Evolutionary conservation across 2,113 vertebrate genomes (phyloP).

Genomic region (Tupaia chinensis): DNA sequence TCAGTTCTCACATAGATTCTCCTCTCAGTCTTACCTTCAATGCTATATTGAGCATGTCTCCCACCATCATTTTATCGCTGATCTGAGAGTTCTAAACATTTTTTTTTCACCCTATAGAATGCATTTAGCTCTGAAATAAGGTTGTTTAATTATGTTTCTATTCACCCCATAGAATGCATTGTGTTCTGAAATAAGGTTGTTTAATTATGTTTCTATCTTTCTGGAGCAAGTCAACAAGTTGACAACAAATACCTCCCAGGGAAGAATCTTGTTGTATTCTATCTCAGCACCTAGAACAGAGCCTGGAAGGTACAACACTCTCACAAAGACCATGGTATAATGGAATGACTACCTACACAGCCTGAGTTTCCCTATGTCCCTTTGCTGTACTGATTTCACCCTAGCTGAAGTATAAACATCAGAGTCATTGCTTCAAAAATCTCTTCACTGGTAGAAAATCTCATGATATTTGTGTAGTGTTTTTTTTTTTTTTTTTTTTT

Average conservation of each 20-base stretch:
- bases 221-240: not conserved
- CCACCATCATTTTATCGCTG: not conserved
- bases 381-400: not conserved
- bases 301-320: not conserved
- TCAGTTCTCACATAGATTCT: not conserved
- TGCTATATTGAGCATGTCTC: accelerated
- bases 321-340: not conserved
- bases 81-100: not conserved
- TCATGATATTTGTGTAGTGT: not conserved
- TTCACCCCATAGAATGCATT: not conserved
- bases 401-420: not conserved
- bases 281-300: not conserved
- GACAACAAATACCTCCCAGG: not conserved
- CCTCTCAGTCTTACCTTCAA: not conserved
- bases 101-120: not conserved
- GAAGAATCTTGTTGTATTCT: not conserved
- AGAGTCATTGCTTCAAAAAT: not conserved
- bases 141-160: not conserved
- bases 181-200: not conserved
- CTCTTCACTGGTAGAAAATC: not conserved
- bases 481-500: too few relatives aligned
- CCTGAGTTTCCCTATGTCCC: not conserved
- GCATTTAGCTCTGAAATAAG: not conserved
- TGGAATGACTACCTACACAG: not conserved
- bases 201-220: not conserved